Percentiles rank a stretch among this genome's conserved stretches.
These are phyloP conservation scores for Mythimna impura DNA, from an alignment of 2,888 invertebrate genomes.

Conservation along the genomic window DNA sequence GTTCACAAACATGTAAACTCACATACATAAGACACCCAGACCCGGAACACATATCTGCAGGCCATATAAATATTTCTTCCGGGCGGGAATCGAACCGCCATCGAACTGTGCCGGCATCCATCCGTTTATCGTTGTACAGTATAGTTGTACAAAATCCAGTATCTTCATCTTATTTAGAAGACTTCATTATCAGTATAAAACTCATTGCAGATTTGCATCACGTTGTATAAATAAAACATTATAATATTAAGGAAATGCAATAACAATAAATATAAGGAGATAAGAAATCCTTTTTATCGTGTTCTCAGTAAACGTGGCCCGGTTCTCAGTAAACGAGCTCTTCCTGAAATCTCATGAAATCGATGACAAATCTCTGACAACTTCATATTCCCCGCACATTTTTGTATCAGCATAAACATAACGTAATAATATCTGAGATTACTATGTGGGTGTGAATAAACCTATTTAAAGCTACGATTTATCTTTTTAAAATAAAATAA, in stretches of 20 bases:
- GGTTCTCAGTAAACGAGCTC: slow-evolving; percentile 23
- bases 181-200: neutral
- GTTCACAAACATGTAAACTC: too few relatives aligned
- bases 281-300: slow-evolving; percentile 37
- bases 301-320: slow-evolving; percentile 11
- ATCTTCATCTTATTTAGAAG: neutral
- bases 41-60: too few relatives aligned
- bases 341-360: slow-evolving; percentile 47
- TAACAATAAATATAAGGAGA: slow-evolving; percentile 7
- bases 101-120: too few relatives aligned
- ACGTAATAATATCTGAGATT: slow-evolving; percentile 11
- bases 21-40: too few relatives aligned
- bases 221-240: neutral
- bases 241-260: slow-evolving; percentile 15
- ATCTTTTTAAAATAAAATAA: slow-evolving; percentile 24
- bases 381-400: slow-evolving; percentile 24
- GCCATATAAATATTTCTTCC: too few relatives aligned
- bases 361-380: slow-evolving; percentile 48
- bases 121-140: neutral
- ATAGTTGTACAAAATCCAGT: neutral
- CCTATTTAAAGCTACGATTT: slow-evolving; percentile 1
- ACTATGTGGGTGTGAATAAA: slow-evolving; percentile 15
- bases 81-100: too few relatives aligned
- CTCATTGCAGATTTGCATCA: slow-evolving; percentile 2
- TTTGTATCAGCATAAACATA: slow-evolving; percentile 41